Evolutionary conservation across 2,888 invertebrate species (phyloP), one percentile per base, ranked within the genome.

Genomic region (Andrena minutula): DNA sequence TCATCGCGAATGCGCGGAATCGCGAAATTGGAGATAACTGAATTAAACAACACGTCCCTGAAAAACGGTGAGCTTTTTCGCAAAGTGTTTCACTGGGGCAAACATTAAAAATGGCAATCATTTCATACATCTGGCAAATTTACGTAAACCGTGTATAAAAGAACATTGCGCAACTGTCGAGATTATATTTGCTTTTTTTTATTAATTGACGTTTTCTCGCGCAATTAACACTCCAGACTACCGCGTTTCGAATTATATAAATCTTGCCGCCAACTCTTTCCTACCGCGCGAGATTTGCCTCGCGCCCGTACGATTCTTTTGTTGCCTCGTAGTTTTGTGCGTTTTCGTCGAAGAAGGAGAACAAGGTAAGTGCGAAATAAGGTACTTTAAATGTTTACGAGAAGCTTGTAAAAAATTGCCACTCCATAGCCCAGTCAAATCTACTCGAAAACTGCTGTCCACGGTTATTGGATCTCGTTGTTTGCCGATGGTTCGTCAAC

Each of bases 351-450:
- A 56, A 20, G 41, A 58, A 41, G 32, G 10, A 1, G 20, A 20
- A 20, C 28, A 30, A 79, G 80, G 80, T 80, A 80, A 80, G 80
- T 80, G 47, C 23, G 28, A 68, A 72, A 73, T 79, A 79, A 73
- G 10, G 28, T 79, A 58, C 20, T 20, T 61, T 78, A 30, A 26
- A 56, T 56, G 16, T 49, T 47, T 61, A 12, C n/a, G 1, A 12
- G 8, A 66, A 71, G 47, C 3, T n/a, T 23, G 20, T 28, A n/a
- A 26, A 20, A 56, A 10, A 10, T 10, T 4, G 32, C 20, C 61
- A 16, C 49, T 5, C 61, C 16, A 49, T 32, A 12, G 28, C 35
- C 51, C 3, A 32, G 32, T 4, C 12, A 1, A 8, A 6, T 41
- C 26, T 7, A 8, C 2, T n/a, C 20, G 23, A 20, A 41, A 56